Base-by-base conservation (phyloP, 2,888 invertebrate genomes). In the Tinea semifulvella region DNA sequence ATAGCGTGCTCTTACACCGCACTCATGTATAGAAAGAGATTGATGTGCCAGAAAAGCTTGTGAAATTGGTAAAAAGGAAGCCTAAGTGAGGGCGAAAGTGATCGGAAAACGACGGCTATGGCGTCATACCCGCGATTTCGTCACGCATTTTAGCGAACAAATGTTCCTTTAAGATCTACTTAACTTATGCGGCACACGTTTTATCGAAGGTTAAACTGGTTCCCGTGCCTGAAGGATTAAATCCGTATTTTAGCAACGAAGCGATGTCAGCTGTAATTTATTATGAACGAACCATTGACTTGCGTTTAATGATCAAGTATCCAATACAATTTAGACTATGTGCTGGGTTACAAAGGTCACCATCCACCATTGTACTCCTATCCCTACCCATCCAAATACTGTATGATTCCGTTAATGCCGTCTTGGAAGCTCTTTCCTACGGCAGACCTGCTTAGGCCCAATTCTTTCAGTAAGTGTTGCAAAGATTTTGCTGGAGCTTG, bases 21-120 rank as follows among this genome's bases (percentile, higher is more conserved):
- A 20, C 13, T 17, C 11, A 13, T 13, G 20, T 71, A 70, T 68
- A 68, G 62, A 65, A 58, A 61, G 71, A 72, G 76, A 77, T 76
- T 77, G 77, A 75, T 76, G 77, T 75, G 69, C 68, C 67, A 68
- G 71, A 66, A 71, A 72, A 71, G 69, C 73, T 69, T 63, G 67
- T 65, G 70, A 79, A 79, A 77, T 77, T 79, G 76, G 72, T 75
- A 71, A 77, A 79, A 77, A 77, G 75, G 77, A 71, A 71, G 65
- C 69, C 76, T 79, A 77, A 79, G 77, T 79, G 76, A 60, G 60
- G 69, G 68, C 53, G 56, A 50, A 50, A 67, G 70, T 67, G 74
- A 79, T 77, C 73, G 76, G 67, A 65, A 70, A 77, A 68, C 64
- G 68, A 55, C 59, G 61, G 57, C 58, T 57, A 54, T 58, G 60